Conservation (phyloP, 2,797 vertebrate species). For the Sebastes iracundus region DNA sequence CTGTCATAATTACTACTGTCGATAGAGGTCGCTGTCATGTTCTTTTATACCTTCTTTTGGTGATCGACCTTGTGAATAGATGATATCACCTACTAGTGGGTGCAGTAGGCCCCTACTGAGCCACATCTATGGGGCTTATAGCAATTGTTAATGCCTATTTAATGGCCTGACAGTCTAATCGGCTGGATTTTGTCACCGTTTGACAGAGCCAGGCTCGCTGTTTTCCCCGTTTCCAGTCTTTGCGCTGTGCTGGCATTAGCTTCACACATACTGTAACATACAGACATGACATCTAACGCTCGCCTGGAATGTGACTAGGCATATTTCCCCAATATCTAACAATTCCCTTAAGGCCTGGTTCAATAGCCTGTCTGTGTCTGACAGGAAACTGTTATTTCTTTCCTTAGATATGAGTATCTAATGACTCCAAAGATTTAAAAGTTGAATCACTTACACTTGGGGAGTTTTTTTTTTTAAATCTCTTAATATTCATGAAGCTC, state of each 20-base stretch:
- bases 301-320: not conserved
- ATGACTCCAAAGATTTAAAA: conserved; percentile 35
- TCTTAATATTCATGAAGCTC: conserved; percentile 40
- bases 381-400: conserved; percentile 15
- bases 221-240: not conserved
- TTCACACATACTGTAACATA: not conserved
- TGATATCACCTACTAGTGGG: too few relatives aligned
- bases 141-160: too few relatives aligned
- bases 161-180: too few relatives aligned
- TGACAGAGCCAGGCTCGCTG: not conserved
- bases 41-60: too few relatives aligned
- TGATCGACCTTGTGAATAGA: too few relatives aligned
- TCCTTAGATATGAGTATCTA: conserved; percentile 22
- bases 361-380: conserved; percentile 2
- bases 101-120: too few relatives aligned
- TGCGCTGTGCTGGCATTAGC: not conserved
- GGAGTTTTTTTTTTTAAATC: not conserved
- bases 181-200: not conserved
- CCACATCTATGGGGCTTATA: too few relatives aligned
- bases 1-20: too few relatives aligned
- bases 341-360: not conserved
- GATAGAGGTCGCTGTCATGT: too few relatives aligned
- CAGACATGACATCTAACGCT: not conserved
- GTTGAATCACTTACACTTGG: conserved; percentile 21
- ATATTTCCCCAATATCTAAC: conserved; percentile 8